Conservation (phyloP, 2,113 vertebrate genomes). For the Thunnus maccoyii region DNA sequence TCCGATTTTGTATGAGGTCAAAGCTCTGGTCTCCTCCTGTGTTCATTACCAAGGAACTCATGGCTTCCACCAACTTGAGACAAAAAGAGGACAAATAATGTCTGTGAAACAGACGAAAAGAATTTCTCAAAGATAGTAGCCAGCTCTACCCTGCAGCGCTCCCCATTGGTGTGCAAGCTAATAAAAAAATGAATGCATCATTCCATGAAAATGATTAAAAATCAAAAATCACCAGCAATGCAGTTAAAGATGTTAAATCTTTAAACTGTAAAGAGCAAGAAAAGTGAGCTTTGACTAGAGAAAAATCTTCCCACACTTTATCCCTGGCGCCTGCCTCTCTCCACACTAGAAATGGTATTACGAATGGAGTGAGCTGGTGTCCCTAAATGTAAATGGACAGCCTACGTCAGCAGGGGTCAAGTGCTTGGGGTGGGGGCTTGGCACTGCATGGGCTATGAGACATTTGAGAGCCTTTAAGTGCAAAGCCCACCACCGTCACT, state of each 20-base stretch:
- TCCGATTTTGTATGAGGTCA: constrained; percentile 86
- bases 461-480: constrained; percentile 85
- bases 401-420: constrained; percentile 82
- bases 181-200: constrained; percentile 1
- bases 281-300: constrained; percentile 13
- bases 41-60: constrained; percentile 81
- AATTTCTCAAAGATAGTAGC: constrained; percentile 61
- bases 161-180: constrained; percentile 13
- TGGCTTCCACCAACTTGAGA: constrained; percentile 61
- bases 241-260: constrained; percentile 13
- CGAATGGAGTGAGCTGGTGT: constrained; percentile 77
- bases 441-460: constrained; percentile 78
- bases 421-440: constrained; percentile 80
- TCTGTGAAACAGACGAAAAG: constrained; percentile 61
- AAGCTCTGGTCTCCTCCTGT: constrained; percentile 76
- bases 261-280: constrained; percentile 15
- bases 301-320: constrained; percentile 52
- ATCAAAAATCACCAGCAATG: constrained; percentile 1
- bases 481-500: constrained; percentile 74
- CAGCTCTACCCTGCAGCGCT: constrained; percentile 68
- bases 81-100: constrained; percentile 42
- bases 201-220: constrained; percentile 29
- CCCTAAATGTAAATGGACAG: constrained; percentile 82
- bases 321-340: constrained; percentile 67
- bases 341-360: constrained; percentile 69